These are phyloP conservation scores for Barnardius zonarius DNA, from an alignment of 2,113 vertebrate genomes.

Conservation along the genomic window DNA sequence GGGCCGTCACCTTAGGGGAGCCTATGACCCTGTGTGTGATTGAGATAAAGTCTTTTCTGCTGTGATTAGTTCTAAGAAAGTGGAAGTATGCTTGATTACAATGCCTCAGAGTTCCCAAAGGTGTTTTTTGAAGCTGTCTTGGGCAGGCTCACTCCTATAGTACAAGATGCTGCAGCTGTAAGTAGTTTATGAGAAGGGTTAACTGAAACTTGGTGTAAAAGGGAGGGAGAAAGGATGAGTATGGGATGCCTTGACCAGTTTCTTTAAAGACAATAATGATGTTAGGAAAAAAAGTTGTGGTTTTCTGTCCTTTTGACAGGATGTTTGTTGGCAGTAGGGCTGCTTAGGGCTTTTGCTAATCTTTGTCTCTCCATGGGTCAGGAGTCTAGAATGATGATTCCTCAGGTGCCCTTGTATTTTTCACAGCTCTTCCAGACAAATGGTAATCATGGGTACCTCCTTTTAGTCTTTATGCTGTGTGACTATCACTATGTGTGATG, in stretches of 20 bases:
- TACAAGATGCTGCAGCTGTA: background rate
- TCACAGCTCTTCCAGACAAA: background rate
- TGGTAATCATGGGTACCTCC: rapidly evolving
- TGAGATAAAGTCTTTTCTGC: background rate
- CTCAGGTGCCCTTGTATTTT: background rate
- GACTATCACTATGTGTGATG: background rate
- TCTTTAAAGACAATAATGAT: background rate
- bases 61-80: background rate
- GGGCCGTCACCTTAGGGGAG: background rate
- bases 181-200: background rate
- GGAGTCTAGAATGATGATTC: background rate
- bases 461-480: background rate
- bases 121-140: background rate
- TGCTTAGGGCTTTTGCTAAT: background rate
- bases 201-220: background rate
- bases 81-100: background rate
- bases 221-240: background rate
- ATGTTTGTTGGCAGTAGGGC: background rate
- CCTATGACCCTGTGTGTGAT: background rate
- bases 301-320: background rate
- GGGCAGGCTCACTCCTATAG: background rate
- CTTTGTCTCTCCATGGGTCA: background rate
- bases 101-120: background rate
- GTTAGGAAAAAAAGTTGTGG: background rate
- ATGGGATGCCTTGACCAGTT: background rate